Base-by-base conservation (phyloP, 2,888 invertebrate species). In the Lithophane ornitopus region DNA sequence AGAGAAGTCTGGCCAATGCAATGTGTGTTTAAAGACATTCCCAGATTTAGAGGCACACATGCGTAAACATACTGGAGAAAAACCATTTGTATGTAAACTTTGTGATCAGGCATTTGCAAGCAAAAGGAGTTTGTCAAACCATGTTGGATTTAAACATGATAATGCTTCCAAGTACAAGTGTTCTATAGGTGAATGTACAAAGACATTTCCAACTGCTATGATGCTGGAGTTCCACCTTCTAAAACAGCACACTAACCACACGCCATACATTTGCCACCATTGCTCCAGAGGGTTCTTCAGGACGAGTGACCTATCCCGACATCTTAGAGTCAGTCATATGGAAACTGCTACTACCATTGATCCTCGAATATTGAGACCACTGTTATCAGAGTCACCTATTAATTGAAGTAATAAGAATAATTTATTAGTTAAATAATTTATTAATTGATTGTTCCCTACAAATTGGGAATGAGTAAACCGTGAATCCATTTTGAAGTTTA, bases 31-130 rank as follows among this genome's bases (percentile, higher is more conserved):
- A 14, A 97, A 97, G 87, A 94, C 95, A 11, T 97, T 96, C 84
- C 94, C 97, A 0, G 96, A 97, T 86, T 85, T 97, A 26, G 96
- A 96, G 69, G 96, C 94, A 1, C 97, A 97, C 82, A 97, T 97
- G 97, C 91, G 96, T 1, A 96, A 96, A 79, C 97, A 97, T 81
- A 97, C 97, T 0, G 97, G 97, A 0, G 97, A 97, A 82, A 97
- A 93, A 63, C 95, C 96, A 0, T 96, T 93, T 84, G 81, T 89
- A 1, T 97, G 97, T 85, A 91, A 91, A 44, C 77, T 94, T 26
- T 97, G 97, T 83, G 91, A 92, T 52, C 93, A 93, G 72, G 87
- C 93, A 2, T 97, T 94, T 87, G 89, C 90, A 2, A 91, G 92
- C 0, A 92, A 94, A 76, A 89, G 95, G 0, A 95, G 95, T 82